phyloP scores from a whole-genome alignment of 2,113 vertebrate genomes.

The Chaetura pelagica region DNA sequence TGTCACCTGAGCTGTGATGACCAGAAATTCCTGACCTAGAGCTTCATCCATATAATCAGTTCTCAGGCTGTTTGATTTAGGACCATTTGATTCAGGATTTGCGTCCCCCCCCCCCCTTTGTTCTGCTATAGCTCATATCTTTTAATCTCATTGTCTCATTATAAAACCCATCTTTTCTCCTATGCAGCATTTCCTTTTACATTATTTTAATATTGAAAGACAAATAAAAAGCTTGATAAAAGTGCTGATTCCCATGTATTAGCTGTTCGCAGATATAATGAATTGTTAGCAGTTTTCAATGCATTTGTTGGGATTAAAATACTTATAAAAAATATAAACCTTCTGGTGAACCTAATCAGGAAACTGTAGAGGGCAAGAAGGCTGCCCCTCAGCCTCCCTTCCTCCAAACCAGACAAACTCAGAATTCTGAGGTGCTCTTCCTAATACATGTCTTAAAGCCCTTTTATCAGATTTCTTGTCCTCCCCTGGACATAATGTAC shows the following conservation, averaged over 20 bases:
- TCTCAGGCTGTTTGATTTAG: not conserved
- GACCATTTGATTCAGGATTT: not conserved
- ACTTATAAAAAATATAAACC: not conserved
- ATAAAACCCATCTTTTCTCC: not conserved
- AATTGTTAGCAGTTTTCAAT: not conserved
- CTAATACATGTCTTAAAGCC: accelerated
- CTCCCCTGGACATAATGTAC: not conserved
- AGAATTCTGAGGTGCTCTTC: accelerated
- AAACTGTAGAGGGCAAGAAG: not conserved
- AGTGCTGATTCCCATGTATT: not conserved
- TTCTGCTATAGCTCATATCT: not conserved
- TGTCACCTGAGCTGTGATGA: not conserved
- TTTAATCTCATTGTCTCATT: not conserved
- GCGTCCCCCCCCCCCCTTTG: not conserved
- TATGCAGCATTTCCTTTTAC: not conserved
- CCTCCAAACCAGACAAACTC: not conserved
- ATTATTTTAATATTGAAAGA: not conserved
- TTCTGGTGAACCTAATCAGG: not conserved
- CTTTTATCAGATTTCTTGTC: not conserved
- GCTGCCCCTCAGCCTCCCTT: not conserved
- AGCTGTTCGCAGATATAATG: not conserved
- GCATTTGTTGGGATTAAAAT: not conserved
- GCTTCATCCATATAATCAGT: not conserved
- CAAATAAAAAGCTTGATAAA: not conserved
- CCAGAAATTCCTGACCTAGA: not conserved